Percentiles rank a stretch among this genome's conserved stretches.
phyloP scores from a whole-genome alignment of 2,888 invertebrate species.

The Shargacucullia verbasci region DNA sequence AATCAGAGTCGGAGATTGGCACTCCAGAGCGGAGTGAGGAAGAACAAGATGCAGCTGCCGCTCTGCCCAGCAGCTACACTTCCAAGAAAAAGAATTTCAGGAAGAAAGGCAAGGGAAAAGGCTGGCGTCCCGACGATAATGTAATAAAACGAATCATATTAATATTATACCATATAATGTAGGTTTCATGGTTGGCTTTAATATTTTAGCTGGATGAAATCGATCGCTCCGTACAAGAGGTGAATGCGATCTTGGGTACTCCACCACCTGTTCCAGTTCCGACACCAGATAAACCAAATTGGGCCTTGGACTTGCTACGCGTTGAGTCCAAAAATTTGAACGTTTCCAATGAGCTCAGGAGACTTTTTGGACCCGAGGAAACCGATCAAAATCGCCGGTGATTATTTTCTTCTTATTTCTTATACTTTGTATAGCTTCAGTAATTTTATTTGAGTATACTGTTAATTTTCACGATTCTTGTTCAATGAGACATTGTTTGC shows the following conservation, averaged over 20 bases:
- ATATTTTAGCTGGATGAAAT: constrained; percentile 72
- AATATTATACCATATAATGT: too few species aligned
- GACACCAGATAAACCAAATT: neutral
- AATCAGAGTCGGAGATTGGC: constrained; percentile 26
- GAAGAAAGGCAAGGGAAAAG: constrained; percentile 25
- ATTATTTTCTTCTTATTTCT: neutral
- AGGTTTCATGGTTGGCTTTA: neutral
- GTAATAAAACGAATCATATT: constrained; percentile 4
- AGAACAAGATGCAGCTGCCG: neutral
- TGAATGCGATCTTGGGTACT: constrained; percentile 70
- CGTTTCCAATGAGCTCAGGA: constrained; percentile 60
- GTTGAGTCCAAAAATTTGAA: constrained; percentile 64
- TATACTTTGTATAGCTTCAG: too few species aligned
- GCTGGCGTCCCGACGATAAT: neutral
- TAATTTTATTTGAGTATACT: too few species aligned
- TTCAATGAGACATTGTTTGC: constrained; percentile 12
- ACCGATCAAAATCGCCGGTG: constrained; percentile 46
- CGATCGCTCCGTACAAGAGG: constrained; percentile 68
- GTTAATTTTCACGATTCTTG: too few species aligned
- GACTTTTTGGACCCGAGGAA: constrained; percentile 65
- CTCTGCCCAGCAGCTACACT: neutral
- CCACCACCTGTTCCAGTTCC: constrained; percentile 45
- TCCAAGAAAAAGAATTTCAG: constrained; percentile 28
- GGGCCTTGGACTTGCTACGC: constrained; percentile 12
- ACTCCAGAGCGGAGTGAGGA: constrained; percentile 36